These are phyloP conservation scores for Diorhabda sublineata DNA, from an alignment of 1,140 invertebrate genomes.

Conservation along the genomic window DNA sequence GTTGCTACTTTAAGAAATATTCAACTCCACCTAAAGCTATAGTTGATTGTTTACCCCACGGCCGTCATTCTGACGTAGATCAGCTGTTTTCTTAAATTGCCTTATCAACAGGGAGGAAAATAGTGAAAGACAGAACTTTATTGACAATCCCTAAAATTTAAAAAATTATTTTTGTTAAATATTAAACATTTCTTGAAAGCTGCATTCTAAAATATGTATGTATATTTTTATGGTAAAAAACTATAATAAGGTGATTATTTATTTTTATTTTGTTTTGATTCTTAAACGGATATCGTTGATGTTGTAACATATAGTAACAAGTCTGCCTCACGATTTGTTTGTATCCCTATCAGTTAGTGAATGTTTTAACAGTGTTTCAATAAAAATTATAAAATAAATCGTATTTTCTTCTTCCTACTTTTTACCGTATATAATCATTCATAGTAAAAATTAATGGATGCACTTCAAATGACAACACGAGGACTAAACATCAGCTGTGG, in stretches of 20 bases:
- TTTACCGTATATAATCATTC: too few relatives aligned
- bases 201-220: constrained; percentile 38
- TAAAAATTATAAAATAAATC: not conserved
- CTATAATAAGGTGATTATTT: constrained; percentile 4
- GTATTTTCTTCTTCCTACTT: too few relatives aligned
- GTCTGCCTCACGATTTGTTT: not conserved
- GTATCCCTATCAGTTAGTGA: not conserved
- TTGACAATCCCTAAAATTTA: constrained; percentile 32
- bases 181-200: constrained; percentile 28
- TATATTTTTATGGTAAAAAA: constrained; percentile 19
- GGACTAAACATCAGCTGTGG: too few relatives aligned
- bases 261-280: not conserved
- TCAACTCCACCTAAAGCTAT: too few relatives aligned
- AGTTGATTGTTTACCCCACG: too few relatives aligned
- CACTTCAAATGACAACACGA: too few relatives aligned
- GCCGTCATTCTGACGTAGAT: too few relatives aligned
- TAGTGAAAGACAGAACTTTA: not conserved
- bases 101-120: too few relatives aligned
- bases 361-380: not conserved
- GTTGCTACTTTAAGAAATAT: too few relatives aligned
- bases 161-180: constrained; percentile 12
- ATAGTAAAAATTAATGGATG: too few relatives aligned
- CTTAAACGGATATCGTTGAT: constrained; percentile 6
- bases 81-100: too few relatives aligned
- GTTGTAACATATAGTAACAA: constrained; percentile 1